Percentiles rank a stretch among this genome's conserved stretches.
Conservation (phyloP, 2,888 invertebrate species). For the Chelonus formosanus region DNA sequence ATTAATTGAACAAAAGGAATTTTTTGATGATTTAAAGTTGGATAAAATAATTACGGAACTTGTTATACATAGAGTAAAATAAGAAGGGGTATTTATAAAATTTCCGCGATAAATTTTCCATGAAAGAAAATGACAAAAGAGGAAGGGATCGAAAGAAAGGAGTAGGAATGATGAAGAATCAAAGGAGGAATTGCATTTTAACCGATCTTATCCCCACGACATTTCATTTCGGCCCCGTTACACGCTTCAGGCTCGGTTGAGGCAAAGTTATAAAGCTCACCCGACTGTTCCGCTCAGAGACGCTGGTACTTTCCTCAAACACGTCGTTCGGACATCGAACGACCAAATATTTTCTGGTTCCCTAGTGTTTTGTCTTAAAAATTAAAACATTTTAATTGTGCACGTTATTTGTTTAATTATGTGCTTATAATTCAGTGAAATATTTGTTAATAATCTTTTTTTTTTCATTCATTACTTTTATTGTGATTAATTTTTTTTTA, state of each 20-base stretch:
- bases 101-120: conserved; percentile 6
- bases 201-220: conserved; percentile 27
- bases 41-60: background rate
- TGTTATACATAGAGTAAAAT: background rate
- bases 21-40: too few species aligned
- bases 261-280: conserved; percentile 62
- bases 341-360: conserved; percentile 31
- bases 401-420: too few species aligned
- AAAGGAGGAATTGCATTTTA: conserved; percentile 13
- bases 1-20: too few species aligned
- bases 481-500: too few species aligned
- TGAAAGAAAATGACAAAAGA: conserved; percentile 1
- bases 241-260: conserved; percentile 38
- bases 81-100: background rate
- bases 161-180: background rate
- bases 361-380: too few species aligned
- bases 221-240: conserved; percentile 55
- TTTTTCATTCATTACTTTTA: too few species aligned
- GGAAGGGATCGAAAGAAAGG: conserved; percentile 11
- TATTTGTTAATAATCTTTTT: too few species aligned
- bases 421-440: too few species aligned
- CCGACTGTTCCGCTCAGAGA: conserved; percentile 50
- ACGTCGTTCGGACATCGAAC: conserved; percentile 49
- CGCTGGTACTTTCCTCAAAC: conserved; percentile 58
- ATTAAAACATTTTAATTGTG: too few species aligned